Conservation (phyloP, 2,113 vertebrate genomes). For the Ailurus styani region DNA sequence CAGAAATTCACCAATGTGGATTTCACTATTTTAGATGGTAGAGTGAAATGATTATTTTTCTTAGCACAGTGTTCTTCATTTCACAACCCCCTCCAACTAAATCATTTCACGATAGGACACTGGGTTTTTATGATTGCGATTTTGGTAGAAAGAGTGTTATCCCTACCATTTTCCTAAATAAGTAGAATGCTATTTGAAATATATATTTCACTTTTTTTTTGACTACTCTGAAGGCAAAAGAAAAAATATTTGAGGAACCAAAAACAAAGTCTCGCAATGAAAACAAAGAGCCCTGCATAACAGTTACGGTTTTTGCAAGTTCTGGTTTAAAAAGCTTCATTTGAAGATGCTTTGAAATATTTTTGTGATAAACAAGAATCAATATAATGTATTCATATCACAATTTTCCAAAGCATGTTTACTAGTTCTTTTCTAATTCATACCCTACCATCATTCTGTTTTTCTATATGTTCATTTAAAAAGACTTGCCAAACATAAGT, state of each 20-base stretch:
- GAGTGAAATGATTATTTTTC: constrained; percentile 26
- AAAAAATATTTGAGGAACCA: not conserved
- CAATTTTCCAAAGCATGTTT: constrained; percentile 78
- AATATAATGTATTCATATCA: constrained; percentile 80
- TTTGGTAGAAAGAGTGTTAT: constrained; percentile 8
- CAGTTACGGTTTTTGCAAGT: constrained; percentile 69
- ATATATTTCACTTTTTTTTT: not conserved
- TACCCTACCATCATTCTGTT: constrained; percentile 70
- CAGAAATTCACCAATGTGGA: not conserved
- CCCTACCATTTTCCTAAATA: not conserved
- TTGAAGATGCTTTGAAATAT: constrained; percentile 80
- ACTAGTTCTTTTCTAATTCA: constrained; percentile 71
- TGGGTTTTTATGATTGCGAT: constrained; percentile 29
- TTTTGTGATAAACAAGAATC: constrained; percentile 78
- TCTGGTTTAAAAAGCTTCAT: constrained; percentile 77
- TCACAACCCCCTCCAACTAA: not conserved
- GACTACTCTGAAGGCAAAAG: not conserved
- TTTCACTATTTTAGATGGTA: not conserved
- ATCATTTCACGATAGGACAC: not conserved
- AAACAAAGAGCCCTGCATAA: constrained; percentile 56
- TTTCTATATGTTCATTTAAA: constrained; percentile 78
- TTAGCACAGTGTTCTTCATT: not conserved
- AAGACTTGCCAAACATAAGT: constrained; percentile 79
- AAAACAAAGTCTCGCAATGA: constrained; percentile 4
- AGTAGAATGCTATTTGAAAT: constrained; percentile 39